Percentiles rank a stretch among this genome's conserved stretches.
Conservation (phyloP, 2,888 invertebrate species). For the Eurois occulta region DNA sequence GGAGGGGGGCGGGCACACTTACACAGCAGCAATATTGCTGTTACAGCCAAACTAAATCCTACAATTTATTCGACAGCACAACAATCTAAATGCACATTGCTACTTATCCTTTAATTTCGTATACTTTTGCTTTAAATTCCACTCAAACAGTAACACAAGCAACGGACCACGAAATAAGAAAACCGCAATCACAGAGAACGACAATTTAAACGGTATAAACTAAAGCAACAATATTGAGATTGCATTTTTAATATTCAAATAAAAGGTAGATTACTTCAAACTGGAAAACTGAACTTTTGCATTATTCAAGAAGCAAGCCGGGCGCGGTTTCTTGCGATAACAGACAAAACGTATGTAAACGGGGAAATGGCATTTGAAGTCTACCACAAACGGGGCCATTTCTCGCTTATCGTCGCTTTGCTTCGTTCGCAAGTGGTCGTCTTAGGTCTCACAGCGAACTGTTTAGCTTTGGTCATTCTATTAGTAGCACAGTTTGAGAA, state of each 20-base stretch:
- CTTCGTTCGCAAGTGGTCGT: constrained; percentile 39
- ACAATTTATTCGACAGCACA: constrained; percentile 7
- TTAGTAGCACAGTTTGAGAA: constrained; percentile 13
- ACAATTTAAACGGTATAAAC: constrained; percentile 54
- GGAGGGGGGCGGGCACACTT: background rate
- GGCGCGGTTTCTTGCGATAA: constrained; percentile 62
- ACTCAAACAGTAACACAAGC: constrained; percentile 34
- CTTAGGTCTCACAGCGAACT: constrained; percentile 38
- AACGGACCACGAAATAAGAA: constrained; percentile 57
- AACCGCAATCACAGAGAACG: constrained; percentile 44
- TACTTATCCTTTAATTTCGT: constrained; percentile 33
- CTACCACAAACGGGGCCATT: constrained; percentile 53
- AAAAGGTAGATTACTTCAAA: constrained; percentile 64
- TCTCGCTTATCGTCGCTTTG: constrained; percentile 55
- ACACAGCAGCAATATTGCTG: background rate
- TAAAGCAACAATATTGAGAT: constrained; percentile 63
- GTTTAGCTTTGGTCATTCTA: constrained; percentile 33
- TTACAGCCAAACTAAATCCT: constrained; percentile 17
- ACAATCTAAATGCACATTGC: constrained; percentile 27
- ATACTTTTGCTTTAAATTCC: constrained; percentile 27
- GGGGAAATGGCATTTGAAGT: constrained; percentile 59
- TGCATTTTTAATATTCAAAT: constrained; percentile 70
- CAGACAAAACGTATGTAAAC: constrained; percentile 64
- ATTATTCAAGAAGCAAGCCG: constrained; percentile 65
- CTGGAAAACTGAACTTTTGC: constrained; percentile 64